Evolutionary conservation across 2,797 vertebrate genomes (phyloP).

Genomic region (Ctenopoma multispine): DNA sequence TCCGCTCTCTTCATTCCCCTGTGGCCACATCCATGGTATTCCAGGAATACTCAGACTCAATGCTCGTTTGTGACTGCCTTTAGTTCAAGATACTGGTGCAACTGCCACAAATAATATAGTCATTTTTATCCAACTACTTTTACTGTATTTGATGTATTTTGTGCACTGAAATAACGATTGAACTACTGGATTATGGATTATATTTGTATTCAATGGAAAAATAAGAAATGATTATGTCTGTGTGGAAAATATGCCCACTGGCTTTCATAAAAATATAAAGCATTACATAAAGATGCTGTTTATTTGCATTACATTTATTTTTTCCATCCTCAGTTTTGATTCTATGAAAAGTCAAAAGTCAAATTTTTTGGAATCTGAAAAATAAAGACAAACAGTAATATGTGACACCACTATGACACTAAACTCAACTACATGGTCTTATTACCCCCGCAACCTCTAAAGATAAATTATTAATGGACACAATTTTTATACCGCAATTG

Average conservation of each 20-base stretch:
- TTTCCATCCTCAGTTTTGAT: background rate
- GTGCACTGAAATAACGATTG: background rate
- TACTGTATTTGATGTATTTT: constrained; percentile 11
- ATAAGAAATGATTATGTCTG: background rate
- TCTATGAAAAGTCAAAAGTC: background rate
- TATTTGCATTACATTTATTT: background rate
- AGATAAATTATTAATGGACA: constrained; percentile 46
- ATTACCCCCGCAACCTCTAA: constrained; percentile 29
- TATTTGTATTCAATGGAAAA: constrained; percentile 1
- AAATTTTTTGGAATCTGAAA: constrained; percentile 2
- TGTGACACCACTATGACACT: background rate
- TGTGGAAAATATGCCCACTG: background rate
- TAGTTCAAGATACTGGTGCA: constrained; percentile 13
- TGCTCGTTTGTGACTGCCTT: constrained; percentile 35
- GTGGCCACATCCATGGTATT: constrained; percentile 52
- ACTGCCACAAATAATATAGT: constrained; percentile 15
- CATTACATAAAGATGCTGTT: too few species aligned
- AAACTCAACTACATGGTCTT: constrained; percentile 34
- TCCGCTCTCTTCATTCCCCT: constrained; percentile 45
- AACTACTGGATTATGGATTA: background rate
- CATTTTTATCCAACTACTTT: constrained; percentile 1
- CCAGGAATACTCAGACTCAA: constrained; percentile 39
- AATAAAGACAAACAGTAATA: background rate
- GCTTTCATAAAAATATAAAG: too few species aligned
- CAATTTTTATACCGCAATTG: constrained; percentile 39